Conservation (phyloP, 2,797 vertebrate species). For the Myotis daubentonii region DNA sequence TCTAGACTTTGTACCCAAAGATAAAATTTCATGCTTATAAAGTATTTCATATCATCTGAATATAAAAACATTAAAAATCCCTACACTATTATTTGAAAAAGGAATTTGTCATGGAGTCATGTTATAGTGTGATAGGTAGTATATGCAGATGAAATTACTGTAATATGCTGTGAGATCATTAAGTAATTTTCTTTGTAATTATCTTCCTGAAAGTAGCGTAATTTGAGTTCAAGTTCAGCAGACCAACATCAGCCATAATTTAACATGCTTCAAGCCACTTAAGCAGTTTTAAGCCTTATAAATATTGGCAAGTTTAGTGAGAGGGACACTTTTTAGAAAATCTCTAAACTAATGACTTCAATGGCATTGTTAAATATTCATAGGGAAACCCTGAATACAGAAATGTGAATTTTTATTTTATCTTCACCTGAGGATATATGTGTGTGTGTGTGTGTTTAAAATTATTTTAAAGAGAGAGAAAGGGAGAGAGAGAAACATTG, state of each 20-base stretch:
- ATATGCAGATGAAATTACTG: not conserved
- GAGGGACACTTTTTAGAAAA: constrained; percentile 14
- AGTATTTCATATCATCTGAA: not conserved
- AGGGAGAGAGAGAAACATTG: not conserved
- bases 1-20: not conserved
- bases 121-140: not conserved
- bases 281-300: constrained; percentile 63
- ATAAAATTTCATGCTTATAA: not conserved
- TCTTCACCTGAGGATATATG: not conserved
- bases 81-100: not conserved
- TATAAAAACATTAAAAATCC: not conserved
- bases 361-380: constrained; percentile 52
- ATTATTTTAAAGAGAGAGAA: not conserved
- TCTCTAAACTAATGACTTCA: constrained; percentile 38
- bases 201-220: constrained; percentile 48
- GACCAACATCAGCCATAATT: constrained; percentile 56
- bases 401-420: not conserved
- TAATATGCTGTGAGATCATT: not conserved
- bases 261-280: constrained; percentile 60
- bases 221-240: constrained; percentile 60
- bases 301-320: constrained; percentile 48
- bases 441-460: not conserved
- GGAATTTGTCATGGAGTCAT: not conserved
- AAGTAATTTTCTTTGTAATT: constrained; percentile 48
- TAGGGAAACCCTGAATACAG: not conserved